Evolutionary conservation across 2,113 vertebrate species (phyloP).

Genomic region (Caretta caretta): DNA sequence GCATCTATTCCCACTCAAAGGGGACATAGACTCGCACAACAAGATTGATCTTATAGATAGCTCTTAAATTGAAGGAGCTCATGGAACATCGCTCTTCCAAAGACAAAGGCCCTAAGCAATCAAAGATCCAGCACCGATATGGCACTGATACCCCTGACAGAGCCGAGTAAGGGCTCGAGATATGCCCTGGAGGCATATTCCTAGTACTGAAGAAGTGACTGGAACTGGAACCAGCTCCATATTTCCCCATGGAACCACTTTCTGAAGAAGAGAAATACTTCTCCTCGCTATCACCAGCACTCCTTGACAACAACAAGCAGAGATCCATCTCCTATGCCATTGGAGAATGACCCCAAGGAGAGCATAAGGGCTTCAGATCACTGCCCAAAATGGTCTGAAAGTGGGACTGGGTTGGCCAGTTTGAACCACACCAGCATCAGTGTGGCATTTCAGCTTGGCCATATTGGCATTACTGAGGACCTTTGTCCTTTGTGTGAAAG

Average conservation of each 20-base stretch:
- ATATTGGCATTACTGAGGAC: background rate
- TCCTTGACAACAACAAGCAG: background rate
- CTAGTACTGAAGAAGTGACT: background rate
- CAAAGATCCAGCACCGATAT: background rate
- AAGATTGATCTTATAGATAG: background rate
- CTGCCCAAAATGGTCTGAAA: background rate
- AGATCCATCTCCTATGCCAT: background rate
- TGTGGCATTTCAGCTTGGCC: background rate
- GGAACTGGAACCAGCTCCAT: background rate
- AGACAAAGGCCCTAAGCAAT: background rate
- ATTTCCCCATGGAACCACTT: background rate
- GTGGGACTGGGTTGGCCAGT: background rate
- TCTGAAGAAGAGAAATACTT: background rate
- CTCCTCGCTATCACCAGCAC: background rate
- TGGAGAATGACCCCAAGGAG: background rate
- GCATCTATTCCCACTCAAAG: background rate
- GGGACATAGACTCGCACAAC: background rate
- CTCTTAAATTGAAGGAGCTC: background rate
- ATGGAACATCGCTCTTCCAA: background rate
- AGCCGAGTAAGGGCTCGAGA: background rate
- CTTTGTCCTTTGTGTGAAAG: background rate
- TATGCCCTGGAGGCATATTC: background rate
- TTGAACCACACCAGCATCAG: background rate
- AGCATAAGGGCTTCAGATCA: background rate
- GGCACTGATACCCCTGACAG: background rate